Conservation (phyloP, 2,888 invertebrate genomes). For the Tuta absoluta region DNA sequence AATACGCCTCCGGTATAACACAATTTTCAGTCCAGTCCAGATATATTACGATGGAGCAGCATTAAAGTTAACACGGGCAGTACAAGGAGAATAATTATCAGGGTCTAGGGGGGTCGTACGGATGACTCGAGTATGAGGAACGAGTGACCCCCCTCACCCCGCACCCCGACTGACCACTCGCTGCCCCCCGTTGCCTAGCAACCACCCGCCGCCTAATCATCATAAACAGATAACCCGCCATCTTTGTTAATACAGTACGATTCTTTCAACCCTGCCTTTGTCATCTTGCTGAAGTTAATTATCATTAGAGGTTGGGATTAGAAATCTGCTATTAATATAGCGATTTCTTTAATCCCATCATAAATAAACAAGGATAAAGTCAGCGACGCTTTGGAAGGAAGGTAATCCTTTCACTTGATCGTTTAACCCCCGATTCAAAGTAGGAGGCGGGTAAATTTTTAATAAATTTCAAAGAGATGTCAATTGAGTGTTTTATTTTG, state of each 20-base stretch:
- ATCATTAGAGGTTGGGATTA: slow-evolving; percentile 4
- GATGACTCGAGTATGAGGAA: slow-evolving; percentile 71
- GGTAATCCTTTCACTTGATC: slow-evolving; percentile 75
- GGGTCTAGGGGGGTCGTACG: slow-evolving; percentile 59
- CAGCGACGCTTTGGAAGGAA: slow-evolving; percentile 47
- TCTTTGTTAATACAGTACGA: slow-evolving; percentile 55
- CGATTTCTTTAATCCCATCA: slow-evolving; percentile 25
- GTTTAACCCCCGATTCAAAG: slow-evolving; percentile 76
- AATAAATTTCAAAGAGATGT: slow-evolving; percentile 80
- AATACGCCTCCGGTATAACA: slow-evolving; percentile 6
- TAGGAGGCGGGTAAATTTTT: slow-evolving; percentile 77
- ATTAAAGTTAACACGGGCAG: slow-evolving; percentile 68
- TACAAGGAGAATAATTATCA: slow-evolving; percentile 74
- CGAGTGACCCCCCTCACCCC: slow-evolving; percentile 47
- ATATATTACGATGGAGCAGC: slow-evolving; percentile 48
- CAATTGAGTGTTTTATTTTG: slow-evolving; percentile 81
- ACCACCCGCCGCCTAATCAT: slow-evolving; percentile 75
- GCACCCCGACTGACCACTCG: slow-evolving; percentile 65
- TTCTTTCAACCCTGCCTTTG: slow-evolving; percentile 28
- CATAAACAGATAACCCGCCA: slow-evolving; percentile 76
- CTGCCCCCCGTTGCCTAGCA: slow-evolving; percentile 75
- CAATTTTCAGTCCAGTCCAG: slow-evolving; percentile 27
- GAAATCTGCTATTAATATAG: slow-evolving; percentile 18
- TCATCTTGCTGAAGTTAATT: slow-evolving; percentile 5
- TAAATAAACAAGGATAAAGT: slow-evolving; percentile 44